Conservation (phyloP, 2,113 vertebrate species). For the Lepus europaeus region DNA sequence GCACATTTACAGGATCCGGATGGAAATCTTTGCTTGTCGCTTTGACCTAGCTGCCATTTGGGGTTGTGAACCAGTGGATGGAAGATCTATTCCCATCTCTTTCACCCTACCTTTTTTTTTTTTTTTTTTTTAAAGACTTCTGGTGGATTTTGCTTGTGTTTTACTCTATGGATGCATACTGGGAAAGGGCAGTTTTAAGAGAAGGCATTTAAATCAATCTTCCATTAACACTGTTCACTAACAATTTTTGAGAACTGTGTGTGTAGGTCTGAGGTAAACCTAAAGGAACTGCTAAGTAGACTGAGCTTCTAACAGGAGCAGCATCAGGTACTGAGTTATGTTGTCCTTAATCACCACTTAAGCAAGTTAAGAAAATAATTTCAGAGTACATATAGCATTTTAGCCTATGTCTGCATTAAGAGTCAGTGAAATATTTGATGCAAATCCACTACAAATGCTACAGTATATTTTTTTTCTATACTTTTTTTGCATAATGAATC, state of each 20-base stretch:
- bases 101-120: background rate
- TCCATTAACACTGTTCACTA: background rate
- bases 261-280: background rate
- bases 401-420: constrained; percentile 1
- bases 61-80: too few relatives aligned
- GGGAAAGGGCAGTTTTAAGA: background rate
- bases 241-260: background rate
- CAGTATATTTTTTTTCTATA: background rate
- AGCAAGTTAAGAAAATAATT: background rate
- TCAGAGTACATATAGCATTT: background rate
- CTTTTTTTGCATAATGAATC: background rate
- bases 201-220: background rate
- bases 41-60: too few relatives aligned
- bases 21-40: too few relatives aligned
- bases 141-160: background rate
- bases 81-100: too few relatives aligned
- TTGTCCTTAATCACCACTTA: background rate
- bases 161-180: background rate
- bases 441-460: constrained; percentile 2
- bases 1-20: too few relatives aligned
- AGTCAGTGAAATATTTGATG: constrained; percentile 10
- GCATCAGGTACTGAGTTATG: background rate
- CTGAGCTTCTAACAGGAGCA: background rate
- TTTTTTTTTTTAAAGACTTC: background rate
- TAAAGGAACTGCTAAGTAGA: background rate